Conservation (phyloP, 2,888 invertebrate species). For the Scelioninae gen. 2 region DNA sequence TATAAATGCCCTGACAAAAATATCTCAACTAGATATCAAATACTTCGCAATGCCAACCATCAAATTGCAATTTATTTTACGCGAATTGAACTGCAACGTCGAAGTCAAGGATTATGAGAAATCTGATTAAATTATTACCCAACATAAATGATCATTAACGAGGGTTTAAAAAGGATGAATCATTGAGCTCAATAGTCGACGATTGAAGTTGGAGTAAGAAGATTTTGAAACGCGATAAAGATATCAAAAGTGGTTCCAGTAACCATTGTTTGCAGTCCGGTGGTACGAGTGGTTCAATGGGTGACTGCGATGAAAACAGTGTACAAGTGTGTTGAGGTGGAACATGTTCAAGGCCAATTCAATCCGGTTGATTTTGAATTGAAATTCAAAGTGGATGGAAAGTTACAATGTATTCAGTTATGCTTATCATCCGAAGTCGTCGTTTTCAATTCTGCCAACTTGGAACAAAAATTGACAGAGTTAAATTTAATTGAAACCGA, state of each 20-base stretch:
- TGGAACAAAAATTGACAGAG: slow-evolving; percentile 21
- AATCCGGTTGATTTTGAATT: too few species aligned
- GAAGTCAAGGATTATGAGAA: slow-evolving; percentile 1
- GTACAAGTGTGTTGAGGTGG: neutral
- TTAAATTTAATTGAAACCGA: slow-evolving; percentile 25
- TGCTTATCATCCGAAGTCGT: neutral
- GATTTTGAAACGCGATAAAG: slow-evolving; percentile 42
- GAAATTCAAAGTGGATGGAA: too few species aligned
- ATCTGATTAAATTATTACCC: slow-evolving; percentile 29
- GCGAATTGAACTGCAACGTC: slow-evolving; percentile 6
- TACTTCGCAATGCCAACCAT: neutral
- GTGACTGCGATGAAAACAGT: neutral
- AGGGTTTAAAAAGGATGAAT: slow-evolving; percentile 52
- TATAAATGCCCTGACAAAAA: slow-evolving; percentile 18
- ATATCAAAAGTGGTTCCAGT: slow-evolving; percentile 53
- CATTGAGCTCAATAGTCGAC: slow-evolving; percentile 34
- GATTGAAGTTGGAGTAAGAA: slow-evolving; percentile 39
- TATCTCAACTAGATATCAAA: neutral
- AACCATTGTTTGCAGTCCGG: slow-evolving; percentile 44
- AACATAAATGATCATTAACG: slow-evolving; percentile 16
- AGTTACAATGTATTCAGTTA: too few species aligned
- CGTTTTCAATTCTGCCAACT: neutral
- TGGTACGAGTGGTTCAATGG: slow-evolving; percentile 23
- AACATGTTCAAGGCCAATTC: too few species aligned
- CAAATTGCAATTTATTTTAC: slow-evolving; percentile 22